These are phyloP conservation scores for Noctua janthe DNA, from an alignment of 2,888 invertebrate species.

Conservation along the genomic window DNA sequence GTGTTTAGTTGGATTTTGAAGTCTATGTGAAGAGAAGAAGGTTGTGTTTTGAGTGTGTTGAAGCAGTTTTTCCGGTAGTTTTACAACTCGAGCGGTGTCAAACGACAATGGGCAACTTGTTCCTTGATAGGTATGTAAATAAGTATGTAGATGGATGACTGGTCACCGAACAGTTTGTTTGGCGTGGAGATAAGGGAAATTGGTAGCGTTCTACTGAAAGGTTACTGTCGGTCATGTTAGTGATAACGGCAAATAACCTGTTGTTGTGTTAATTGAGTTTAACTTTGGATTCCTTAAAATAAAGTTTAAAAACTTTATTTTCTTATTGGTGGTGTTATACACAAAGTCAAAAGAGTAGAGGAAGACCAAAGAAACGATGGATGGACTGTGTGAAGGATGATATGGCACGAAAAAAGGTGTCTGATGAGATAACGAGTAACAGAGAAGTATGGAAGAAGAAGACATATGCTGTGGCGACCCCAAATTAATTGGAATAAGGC, in stretches of 20 bases:
- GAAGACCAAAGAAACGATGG: too few species aligned
- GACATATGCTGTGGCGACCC: too few species aligned
- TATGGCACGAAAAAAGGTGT: too few species aligned
- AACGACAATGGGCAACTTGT: slow-evolving; percentile 88
- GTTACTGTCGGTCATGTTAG: slow-evolving; percentile 68
- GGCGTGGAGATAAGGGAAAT: slow-evolving; percentile 74
- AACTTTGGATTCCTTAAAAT: slow-evolving; percentile 2
- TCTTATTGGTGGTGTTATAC: neutral
- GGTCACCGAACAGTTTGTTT: slow-evolving; percentile 85
- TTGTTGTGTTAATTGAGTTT: slow-evolving; percentile 3
- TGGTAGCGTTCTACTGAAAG: slow-evolving; percentile 66
- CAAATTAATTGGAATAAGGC: too few species aligned
- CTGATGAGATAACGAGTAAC: too few species aligned
- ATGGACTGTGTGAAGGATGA: too few species aligned
- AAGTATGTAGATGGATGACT: slow-evolving; percentile 84
- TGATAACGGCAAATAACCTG: slow-evolving; percentile 61
- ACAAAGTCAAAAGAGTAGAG: too few species aligned
- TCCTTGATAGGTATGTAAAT: slow-evolving; percentile 89
- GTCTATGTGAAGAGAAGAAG: slow-evolving; percentile 49
- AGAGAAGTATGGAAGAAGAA: too few species aligned
- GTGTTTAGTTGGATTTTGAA: slow-evolving; percentile 52
- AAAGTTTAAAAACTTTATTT: neutral
- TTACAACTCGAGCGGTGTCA: slow-evolving; percentile 80
- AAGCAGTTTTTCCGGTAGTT: slow-evolving; percentile 84
- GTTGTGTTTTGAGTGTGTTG: slow-evolving; percentile 69